Evolutionary conservation across 2,113 vertebrate genomes (phyloP).

Genomic region (Callithrix jacchus): DNA sequence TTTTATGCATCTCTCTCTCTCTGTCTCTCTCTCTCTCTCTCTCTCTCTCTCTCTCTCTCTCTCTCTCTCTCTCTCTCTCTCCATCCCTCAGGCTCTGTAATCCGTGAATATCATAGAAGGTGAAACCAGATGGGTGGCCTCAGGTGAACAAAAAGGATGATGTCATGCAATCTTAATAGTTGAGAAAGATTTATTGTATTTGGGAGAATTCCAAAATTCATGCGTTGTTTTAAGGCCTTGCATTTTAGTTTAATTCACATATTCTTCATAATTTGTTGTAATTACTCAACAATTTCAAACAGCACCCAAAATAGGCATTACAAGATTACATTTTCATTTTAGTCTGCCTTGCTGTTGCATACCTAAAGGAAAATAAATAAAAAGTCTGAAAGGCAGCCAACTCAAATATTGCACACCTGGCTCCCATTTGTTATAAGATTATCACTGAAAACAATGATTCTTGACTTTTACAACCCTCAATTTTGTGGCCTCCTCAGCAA

Average conservation of each 20-base stretch:
- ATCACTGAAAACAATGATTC: slow-evolving; percentile 76
- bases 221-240: slow-evolving; percentile 45
- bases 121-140: slow-evolving; percentile 60
- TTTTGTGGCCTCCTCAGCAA: slow-evolving; percentile 38
- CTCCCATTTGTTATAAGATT: slow-evolving; percentile 80
- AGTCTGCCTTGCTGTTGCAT: slow-evolving; percentile 42
- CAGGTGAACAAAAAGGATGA: slow-evolving; percentile 41
- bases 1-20: background rate
- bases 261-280: slow-evolving; percentile 63
- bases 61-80: too few species aligned
- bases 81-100: background rate
- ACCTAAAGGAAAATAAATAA: slow-evolving; percentile 77
- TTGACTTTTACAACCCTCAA: slow-evolving; percentile 76
- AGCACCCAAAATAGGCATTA: background rate
- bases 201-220: slow-evolving; percentile 52
- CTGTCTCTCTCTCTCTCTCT: background rate
- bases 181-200: slow-evolving; percentile 59
- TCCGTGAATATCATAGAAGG: background rate
- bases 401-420: slow-evolving; percentile 78
- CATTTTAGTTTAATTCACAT: slow-evolving; percentile 73
- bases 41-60: too few species aligned
- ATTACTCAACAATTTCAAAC: slow-evolving; percentile 69
- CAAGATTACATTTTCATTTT: slow-evolving; percentile 48
- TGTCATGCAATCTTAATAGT: slow-evolving; percentile 50
- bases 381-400: slow-evolving; percentile 74